Conservation (phyloP, 2,113 vertebrate genomes). For the Lethenteron reissneri region DNA sequence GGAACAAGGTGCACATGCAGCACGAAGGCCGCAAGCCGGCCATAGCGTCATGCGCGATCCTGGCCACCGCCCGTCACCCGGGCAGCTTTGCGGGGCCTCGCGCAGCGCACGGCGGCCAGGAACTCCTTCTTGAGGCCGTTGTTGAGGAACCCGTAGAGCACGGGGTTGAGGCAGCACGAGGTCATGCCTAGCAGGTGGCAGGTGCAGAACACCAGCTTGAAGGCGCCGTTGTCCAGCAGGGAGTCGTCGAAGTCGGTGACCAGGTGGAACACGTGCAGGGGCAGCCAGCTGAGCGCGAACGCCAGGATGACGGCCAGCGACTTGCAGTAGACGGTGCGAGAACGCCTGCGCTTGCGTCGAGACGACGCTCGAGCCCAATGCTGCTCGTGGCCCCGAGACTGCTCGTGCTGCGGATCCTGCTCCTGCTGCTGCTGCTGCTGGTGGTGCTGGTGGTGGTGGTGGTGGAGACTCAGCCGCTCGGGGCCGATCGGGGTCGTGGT, state of each 20-base stretch:
- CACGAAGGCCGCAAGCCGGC: no score
- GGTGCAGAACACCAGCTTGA: slow-evolving; percentile 46
- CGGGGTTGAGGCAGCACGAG: slow-evolving; percentile 49
- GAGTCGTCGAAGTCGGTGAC: slow-evolving; percentile 44
- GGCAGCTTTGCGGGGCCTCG: no score
- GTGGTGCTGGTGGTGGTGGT: slow-evolving; percentile 25
- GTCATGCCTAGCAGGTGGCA: slow-evolving; percentile 47
- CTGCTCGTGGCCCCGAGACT: slow-evolving; percentile 17
- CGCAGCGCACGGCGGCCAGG: no score
- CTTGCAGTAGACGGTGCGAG: slow-evolving; percentile 35
- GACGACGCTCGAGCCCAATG: slow-evolving; percentile 22
- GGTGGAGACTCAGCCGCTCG: slow-evolving; percentile 21
- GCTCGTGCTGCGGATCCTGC: slow-evolving; percentile 23
- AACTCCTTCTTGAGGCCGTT: slow-evolving; percentile 29
- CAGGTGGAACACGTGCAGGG: slow-evolving; percentile 42
- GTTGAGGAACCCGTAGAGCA: slow-evolving; percentile 47
- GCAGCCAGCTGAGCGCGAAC: slow-evolving; percentile 49
- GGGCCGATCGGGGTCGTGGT: slow-evolving; percentile 10
- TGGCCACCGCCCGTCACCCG: no score
- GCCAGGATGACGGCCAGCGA: slow-evolving; percentile 35
- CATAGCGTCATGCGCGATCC: no score
- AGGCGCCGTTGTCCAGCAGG: slow-evolving; percentile 44
- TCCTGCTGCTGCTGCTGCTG: slow-evolving; percentile 25
- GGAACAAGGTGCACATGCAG: no score
- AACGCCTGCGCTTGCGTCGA: slow-evolving; percentile 25